Evolutionary conservation across 2,888 invertebrate species (phyloP).

Genomic region (Teinopalpus imperialis): DNA sequence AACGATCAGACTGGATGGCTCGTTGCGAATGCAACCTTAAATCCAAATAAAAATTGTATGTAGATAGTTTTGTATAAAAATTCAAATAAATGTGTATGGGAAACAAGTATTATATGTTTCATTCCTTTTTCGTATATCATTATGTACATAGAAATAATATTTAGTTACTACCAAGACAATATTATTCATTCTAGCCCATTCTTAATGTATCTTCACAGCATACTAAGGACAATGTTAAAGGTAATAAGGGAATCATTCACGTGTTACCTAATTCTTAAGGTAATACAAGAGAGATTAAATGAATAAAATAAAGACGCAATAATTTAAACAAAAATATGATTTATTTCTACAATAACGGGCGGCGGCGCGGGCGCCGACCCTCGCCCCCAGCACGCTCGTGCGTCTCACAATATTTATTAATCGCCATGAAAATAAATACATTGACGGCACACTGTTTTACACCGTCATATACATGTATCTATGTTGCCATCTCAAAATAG

Average conservation of each 20-base stretch:
- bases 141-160: neutral
- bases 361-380: conserved; percentile 45
- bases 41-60: neutral
- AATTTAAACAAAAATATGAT: conserved; percentile 80
- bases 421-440: conserved; percentile 74
- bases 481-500: conserved; percentile 68
- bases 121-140: neutral
- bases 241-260: no score
- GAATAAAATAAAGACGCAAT: conserved; percentile 52
- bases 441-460: conserved; percentile 54
- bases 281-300: no score
- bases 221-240: no score
- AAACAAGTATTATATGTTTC: neutral
- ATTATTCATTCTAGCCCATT: no score
- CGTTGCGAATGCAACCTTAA: conserved; percentile 80
- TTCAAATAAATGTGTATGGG: neutral
- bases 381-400: conserved; percentile 59
- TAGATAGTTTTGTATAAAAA: conserved; percentile 1
- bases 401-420: conserved; percentile 76
- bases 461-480: conserved; percentile 62
- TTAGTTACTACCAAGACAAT: no score
- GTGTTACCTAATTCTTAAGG: no score
- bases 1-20: conserved; percentile 81
- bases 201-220: no score
- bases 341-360: conserved; percentile 78